A percentile compares a stretch with the other conserved stretches of the same genome.
These are phyloP conservation scores for Steatornis caripensis DNA, from an alignment of 2,113 vertebrate species.

Conservation along the genomic window DNA sequence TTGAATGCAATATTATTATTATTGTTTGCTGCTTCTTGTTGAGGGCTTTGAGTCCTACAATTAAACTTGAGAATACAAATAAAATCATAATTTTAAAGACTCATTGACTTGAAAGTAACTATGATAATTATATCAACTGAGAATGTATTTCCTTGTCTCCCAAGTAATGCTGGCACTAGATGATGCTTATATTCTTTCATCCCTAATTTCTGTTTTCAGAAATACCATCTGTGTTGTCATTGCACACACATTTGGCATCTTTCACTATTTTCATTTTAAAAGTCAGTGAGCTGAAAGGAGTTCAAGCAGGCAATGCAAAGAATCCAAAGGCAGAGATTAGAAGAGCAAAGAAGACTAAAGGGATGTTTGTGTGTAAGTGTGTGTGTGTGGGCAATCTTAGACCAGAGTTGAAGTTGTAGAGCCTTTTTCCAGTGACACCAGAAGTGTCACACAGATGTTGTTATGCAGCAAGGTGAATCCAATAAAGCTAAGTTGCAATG, in stretches of 20 bases:
- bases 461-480: constrained; percentile 35
- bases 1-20: background rate
- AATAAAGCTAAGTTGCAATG: constrained; percentile 17
- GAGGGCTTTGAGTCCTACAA: background rate
- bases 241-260: background rate
- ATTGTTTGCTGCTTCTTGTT: background rate
- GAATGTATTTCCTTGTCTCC: background rate
- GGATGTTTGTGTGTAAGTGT: background rate
- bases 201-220: background rate
- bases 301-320: background rate
- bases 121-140: background rate
- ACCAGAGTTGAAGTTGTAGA: background rate
- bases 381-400: background rate
- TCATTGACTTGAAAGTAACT: background rate
- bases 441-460: background rate
- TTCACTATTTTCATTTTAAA: background rate
- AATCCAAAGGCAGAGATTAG: background rate
- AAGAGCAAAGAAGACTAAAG: background rate
- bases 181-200: background rate
- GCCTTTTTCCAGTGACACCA: background rate
- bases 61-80: background rate
- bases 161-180: background rate
- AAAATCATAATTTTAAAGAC: background rate
- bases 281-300: background rate
- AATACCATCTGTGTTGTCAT: background rate